Evolutionary conservation across 2,113 vertebrate species (phyloP), one percentile per base, ranked within the genome.

Genomic region (Lates calcarifer): DNA sequence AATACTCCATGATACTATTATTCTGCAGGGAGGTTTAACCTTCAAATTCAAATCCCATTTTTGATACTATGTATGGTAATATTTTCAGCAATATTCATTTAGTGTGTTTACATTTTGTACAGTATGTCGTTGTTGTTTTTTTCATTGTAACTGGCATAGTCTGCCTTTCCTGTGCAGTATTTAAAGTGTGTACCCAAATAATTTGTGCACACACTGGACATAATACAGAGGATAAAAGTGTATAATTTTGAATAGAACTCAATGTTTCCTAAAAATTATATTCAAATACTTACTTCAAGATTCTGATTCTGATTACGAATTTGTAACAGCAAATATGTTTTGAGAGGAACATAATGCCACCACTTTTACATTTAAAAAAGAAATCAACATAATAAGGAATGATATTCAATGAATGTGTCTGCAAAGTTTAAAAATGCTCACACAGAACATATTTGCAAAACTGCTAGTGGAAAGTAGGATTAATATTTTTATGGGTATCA

Each of bases 401-500:
- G 24, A 68, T 28, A 49, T 67, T 60, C 43, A 67, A 43, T 74
- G 7, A 74, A 66, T n/a, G 62, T 43, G 43, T 53, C 33, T 61
- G 63, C 61, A 53, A 58, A 60, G 63, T 47, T 18, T 24, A 58
- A 31, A 20, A 20, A 41, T 22, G 13, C 43, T 74, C 45, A 51
- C 15, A 26, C 14, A 3, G 29, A 53, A 66, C n/a, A 22, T 45
- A 56, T 53, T 56, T 81, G 33, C 24, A 45, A 64, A 60, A 63
- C 47, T 28, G 45, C 58, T 70, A 14, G 29, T 57, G 39, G 57
- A 76, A 69, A 69, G 71, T 71, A 45, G 53, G 63, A 81, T 81
- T 51, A 67, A 35, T 5, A 10, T 55, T 69, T 82, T 82, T 63
- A 64, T 76, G 47, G 64, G 55, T 81, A 71, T 81, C 56, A 68